These are phyloP conservation scores for Halocaridina rubra DNA, from an alignment of 2,888 invertebrate genomes.

Conservation along the genomic window DNA sequence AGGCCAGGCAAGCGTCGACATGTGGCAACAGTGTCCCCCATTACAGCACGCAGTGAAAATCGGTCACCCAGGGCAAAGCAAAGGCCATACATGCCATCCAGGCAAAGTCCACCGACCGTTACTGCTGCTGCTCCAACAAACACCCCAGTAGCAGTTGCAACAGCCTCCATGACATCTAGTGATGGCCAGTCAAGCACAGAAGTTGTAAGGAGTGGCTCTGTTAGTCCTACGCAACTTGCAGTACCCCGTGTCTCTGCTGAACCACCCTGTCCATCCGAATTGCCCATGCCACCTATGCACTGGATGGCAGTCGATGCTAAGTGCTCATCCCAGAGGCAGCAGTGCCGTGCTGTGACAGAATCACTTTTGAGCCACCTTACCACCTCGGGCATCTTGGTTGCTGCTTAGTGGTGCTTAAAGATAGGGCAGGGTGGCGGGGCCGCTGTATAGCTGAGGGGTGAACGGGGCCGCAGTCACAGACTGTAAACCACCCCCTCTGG, in stretches of 20 bases:
- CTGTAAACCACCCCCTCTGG: constrained; percentile 30
- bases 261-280: constrained; percentile 58
- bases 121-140: constrained; percentile 30
- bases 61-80: constrained; percentile 55
- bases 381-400: constrained; percentile 51
- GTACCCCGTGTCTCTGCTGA: constrained; percentile 60
- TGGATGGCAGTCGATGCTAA: constrained; percentile 46
- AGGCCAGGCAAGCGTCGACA: constrained; percentile 53
- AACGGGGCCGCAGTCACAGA: constrained; percentile 46
- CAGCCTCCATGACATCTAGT: background rate
- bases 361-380: constrained; percentile 48
- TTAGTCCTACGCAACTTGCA: constrained; percentile 56
- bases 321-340: constrained; percentile 44
- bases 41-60: constrained; percentile 52
- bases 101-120: constrained; percentile 40
- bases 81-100: constrained; percentile 12
- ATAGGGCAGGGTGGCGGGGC: constrained; percentile 53
- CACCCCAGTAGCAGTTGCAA: background rate
- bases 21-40: constrained; percentile 42
- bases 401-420: constrained; percentile 51
- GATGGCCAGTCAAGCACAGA: constrained; percentile 9
- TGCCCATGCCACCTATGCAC: constrained; percentile 55
- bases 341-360: constrained; percentile 53
- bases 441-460: constrained; percentile 34
- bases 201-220: constrained; percentile 36